phyloP scores from a whole-genome alignment of 2,888 invertebrate genomes.

The Limenitis arthemis region DNA sequence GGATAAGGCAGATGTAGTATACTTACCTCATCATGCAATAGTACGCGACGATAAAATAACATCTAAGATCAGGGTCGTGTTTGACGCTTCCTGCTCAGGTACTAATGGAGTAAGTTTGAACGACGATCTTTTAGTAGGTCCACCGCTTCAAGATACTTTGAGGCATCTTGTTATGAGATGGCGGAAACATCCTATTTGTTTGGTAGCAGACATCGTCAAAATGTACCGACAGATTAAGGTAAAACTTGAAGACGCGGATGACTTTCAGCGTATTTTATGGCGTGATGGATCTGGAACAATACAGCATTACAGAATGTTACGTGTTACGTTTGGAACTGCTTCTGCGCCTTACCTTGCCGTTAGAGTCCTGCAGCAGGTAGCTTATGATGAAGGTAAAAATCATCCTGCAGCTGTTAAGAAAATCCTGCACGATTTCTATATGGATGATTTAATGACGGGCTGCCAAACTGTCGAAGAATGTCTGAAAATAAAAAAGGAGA shows the following conservation, averaged over 20 bases:
- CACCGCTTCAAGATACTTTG: slow-evolving; percentile 20
- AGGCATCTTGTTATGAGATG: slow-evolving; percentile 11
- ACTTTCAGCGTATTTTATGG: slow-evolving; percentile 1
- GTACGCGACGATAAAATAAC: slow-evolving; percentile 13
- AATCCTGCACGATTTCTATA: slow-evolving; percentile 17
- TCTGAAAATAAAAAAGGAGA: slow-evolving; percentile 19
- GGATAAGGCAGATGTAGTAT: slow-evolving; percentile 4
- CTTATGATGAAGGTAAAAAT: slow-evolving; percentile 10
- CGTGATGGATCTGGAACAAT: background rate
- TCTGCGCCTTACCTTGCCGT: slow-evolving; percentile 25
- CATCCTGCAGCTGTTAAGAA: slow-evolving; percentile 10
- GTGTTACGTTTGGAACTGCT: slow-evolving; percentile 24
- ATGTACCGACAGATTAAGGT: slow-evolving; percentile 1
- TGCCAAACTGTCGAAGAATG: slow-evolving; percentile 20
- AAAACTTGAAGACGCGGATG: background rate
- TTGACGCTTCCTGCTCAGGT: slow-evolving; percentile 1
- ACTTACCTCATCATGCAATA: slow-evolving; percentile 17
- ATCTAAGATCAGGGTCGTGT: slow-evolving; percentile 15
- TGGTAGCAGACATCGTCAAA: slow-evolving; percentile 1
- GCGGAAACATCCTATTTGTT: background rate
- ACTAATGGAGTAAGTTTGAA: slow-evolving; percentile 24
- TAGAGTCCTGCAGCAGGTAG: slow-evolving; percentile 20
- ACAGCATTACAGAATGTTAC: background rate
- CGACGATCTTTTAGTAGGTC: slow-evolving; percentile 18
- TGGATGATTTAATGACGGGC: slow-evolving; percentile 27